Percentiles rank a stretch among this genome's conserved stretches.
Evolutionary conservation across 2,888 invertebrate species (phyloP).

Genomic region (Scaeva pyrastri): DNA sequence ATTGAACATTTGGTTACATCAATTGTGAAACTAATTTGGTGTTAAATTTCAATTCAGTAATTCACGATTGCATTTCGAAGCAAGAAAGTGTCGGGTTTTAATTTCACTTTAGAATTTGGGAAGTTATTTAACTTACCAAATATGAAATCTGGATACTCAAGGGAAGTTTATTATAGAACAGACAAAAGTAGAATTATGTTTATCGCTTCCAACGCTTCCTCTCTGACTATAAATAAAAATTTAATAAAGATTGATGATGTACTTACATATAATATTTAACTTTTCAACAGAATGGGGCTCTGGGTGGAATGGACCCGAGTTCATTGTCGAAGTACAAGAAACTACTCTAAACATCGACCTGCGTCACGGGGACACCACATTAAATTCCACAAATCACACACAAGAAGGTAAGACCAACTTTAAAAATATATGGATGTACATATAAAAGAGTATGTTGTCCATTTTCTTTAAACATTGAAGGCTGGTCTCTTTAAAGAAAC

Average conservation of each 20-base stretch:
- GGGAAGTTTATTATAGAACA: no score
- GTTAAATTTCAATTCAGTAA: no score
- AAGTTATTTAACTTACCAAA: no score
- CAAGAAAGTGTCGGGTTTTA: no score
- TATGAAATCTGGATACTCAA: no score
- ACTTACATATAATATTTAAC: slow-evolving; percentile 10
- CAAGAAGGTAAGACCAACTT: slow-evolving; percentile 76
- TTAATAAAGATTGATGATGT: slow-evolving; percentile 10
- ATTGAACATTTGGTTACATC: no score
- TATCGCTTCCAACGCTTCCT: background rate
- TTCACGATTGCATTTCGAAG: no score
- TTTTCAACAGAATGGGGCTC: slow-evolving; percentile 82
- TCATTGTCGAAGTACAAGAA: slow-evolving; percentile 83
- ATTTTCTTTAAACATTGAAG: background rate
- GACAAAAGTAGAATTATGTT: background rate
- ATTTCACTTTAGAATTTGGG: no score
- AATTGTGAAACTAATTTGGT: no score
- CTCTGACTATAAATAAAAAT: background rate
- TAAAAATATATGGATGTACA: background rate
- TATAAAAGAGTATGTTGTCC: background rate
- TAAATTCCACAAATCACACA: slow-evolving; percentile 73
- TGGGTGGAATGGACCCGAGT: slow-evolving; percentile 82
- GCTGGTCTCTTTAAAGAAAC: slow-evolving; percentile 16
- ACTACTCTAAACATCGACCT: slow-evolving; percentile 80
- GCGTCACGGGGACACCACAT: slow-evolving; percentile 77